Conservation (phyloP, 2,797 vertebrate species). For the Cyclura pinguis region DNA sequence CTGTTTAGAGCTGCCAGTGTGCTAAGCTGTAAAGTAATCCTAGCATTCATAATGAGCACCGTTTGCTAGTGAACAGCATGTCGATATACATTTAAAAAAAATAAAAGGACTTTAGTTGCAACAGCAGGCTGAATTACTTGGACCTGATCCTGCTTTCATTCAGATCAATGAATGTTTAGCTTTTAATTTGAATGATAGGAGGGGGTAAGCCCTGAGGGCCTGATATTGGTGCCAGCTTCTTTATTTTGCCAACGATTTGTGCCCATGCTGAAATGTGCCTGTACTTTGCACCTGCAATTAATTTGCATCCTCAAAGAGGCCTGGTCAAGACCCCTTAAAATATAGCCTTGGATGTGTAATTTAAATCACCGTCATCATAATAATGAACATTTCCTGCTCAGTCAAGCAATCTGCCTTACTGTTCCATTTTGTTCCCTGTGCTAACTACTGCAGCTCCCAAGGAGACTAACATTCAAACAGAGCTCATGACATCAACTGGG, state of each 20-base stretch:
- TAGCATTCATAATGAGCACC: conserved; percentile 59
- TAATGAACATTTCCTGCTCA: conserved; percentile 35
- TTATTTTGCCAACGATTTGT: conserved; percentile 44
- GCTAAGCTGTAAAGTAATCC: conserved; percentile 52
- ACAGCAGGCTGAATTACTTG: conserved; percentile 18
- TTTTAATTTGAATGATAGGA: conserved; percentile 19
- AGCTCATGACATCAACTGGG: neutral
- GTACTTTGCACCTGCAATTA: conserved; percentile 26
- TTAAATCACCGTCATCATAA: conserved; percentile 43
- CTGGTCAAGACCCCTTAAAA: conserved; percentile 33
- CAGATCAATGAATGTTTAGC: conserved; percentile 45
- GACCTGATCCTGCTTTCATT: conserved; percentile 26
- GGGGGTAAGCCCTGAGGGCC: conserved; percentile 28
- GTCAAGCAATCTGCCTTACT: conserved; percentile 21
- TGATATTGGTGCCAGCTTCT: conserved; percentile 41
- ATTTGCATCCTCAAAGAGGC: conserved; percentile 39
- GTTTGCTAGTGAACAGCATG: conserved; percentile 50
- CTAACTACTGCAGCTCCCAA: conserved; percentile 11
- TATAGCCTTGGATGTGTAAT: conserved; percentile 1
- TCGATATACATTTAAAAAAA: conserved; percentile 57
- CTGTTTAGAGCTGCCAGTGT: conserved; percentile 46
- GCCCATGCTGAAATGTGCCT: conserved; percentile 36
- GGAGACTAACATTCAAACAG: neutral
- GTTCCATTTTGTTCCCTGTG: neutral
- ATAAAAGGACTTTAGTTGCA: conserved; percentile 40